Base-by-base conservation (phyloP, 2,113 vertebrate species). In the Rynchops niger region DNA sequence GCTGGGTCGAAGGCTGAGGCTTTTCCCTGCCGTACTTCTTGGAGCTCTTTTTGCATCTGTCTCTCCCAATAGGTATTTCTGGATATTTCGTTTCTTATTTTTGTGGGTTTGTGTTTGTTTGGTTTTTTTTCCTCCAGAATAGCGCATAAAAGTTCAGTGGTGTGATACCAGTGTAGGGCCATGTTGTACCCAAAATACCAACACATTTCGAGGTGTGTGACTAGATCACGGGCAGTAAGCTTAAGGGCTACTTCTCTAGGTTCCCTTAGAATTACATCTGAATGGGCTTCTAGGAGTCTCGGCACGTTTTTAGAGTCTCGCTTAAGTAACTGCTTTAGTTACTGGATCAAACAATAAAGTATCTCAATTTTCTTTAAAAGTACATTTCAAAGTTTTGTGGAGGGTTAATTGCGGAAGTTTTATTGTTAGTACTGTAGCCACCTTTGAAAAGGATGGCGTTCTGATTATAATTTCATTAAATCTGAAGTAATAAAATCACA, bases 401-500 rank as follows among this genome's bases (percentile, higher is more conserved):
- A 67, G 47, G 21, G 19, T 81, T 88, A 66, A 78, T 34, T 92
- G 56, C 38, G 65, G 43, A 62, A 92, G 50, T 91, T 86, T 71
- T 74, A 47, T 70, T 77, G 32, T 30, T 81, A 49, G 59, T 30
- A 7, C 45, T 43, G n/a, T 70, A 52, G n/a, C 70, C 69, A 77
- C 42, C 61, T 85, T 56, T 71, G 36, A 38, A 62, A 92, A 69
- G 38, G 34, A 36, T 62, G 47, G 29, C 56, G 47, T 67, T 94
- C 43, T 63, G 56, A 92, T 74, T 30, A 61, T 63, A 43, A 73
- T 86, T 86, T 88, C 32, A 69, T 94, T 93, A 45, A 82, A 70
- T 86, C 23, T 90, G 71, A 69, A 96, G 69, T 22, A 95, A 58
- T 65, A 66, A 83, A 95, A 50, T 82, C 4, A 6, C 34, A 56